These are phyloP conservation scores for Paguma larvata DNA, from an alignment of 2,797 vertebrate species.

Conservation along the genomic window DNA sequence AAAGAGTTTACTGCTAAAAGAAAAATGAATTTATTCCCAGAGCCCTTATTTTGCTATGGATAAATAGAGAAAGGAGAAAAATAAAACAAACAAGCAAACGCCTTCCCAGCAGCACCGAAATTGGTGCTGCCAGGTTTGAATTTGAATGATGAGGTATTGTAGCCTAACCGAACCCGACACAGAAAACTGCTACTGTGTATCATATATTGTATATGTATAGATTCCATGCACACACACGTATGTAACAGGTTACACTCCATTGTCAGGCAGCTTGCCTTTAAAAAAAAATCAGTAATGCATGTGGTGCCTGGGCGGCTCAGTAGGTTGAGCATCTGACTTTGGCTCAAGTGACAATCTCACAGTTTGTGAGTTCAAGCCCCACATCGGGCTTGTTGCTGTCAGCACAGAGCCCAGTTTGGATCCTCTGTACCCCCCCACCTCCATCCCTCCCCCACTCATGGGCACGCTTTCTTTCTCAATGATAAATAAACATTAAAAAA, in stretches of 20 bases:
- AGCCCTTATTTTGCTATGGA: neutral
- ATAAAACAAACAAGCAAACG: neutral
- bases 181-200: neutral
- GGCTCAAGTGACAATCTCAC: no score
- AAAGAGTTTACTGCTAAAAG: neutral
- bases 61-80: neutral
- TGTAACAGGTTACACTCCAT: neutral
- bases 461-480: no score
- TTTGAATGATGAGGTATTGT: accelerated
- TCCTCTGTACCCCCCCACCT: no score
- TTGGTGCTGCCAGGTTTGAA: neutral
- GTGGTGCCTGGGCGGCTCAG: no score
- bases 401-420: no score
- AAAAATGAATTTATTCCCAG: neutral
- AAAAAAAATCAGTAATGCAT: neutral
- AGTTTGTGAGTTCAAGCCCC: no score
- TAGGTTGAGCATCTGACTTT: no score
- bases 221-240: neutral
- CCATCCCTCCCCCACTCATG: no score
- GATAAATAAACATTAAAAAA: neutral
- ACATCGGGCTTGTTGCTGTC: no score
- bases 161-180: neutral
- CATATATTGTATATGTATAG: neutral
- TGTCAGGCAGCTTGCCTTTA: neutral
- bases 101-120: neutral